Evolutionary conservation across 2,797 vertebrate species (phyloP).

Genomic region (Esox lucius): DNA sequence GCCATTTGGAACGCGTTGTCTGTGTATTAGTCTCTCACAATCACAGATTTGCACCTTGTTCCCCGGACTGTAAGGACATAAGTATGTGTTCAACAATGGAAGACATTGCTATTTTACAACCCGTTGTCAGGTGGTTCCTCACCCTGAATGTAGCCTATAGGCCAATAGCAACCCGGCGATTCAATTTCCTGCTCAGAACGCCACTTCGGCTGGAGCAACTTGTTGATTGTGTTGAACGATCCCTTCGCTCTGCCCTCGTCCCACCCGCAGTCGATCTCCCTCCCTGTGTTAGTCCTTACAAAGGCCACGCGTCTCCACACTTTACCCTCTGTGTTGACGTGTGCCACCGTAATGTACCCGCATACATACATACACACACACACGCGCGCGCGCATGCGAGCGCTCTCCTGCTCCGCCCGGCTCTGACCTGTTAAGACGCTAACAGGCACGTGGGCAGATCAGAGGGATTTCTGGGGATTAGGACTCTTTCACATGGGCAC

Average conservation of each 20-base stretch:
- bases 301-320: conserved; percentile 18
- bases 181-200: too few relatives aligned
- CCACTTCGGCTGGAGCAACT: too few relatives aligned
- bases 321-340: conserved; percentile 46
- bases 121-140: too few relatives aligned
- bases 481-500: conserved; percentile 68
- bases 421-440: conserved; percentile 39
- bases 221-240: neutral
- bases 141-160: neutral
- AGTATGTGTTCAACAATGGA: too few relatives aligned
- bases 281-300: conserved; percentile 8
- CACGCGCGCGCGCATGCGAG: too few relatives aligned
- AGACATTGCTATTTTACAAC: neutral
- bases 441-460: conserved; percentile 41
- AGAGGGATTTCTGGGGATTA: conserved; percentile 51
- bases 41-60: neutral
- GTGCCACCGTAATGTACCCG: neutral
- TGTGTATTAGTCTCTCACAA: neutral
- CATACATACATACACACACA: conserved; percentile 1
- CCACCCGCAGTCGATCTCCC: neutral
- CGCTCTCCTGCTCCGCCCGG: conserved; percentile 16
- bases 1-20: too few relatives aligned
- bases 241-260: neutral
- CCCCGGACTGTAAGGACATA: neutral
- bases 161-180: too few relatives aligned